Conservation (phyloP, 2,797 vertebrate genomes). For the Sus cebifrons region DNA sequence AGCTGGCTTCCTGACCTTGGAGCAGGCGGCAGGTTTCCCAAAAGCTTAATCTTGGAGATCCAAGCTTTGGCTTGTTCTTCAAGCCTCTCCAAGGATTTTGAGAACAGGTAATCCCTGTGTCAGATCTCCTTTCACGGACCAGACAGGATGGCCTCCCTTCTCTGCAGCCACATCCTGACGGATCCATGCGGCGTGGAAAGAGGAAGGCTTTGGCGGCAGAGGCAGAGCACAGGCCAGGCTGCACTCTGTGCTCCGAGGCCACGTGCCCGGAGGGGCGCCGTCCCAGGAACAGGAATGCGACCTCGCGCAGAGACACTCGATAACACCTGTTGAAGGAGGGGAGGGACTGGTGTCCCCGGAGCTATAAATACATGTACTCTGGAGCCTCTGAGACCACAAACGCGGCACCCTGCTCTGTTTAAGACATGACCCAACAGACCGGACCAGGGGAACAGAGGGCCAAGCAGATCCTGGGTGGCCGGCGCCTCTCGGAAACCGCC, state of each 20-base stretch:
- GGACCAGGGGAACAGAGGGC: neutral
- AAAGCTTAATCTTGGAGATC: neutral
- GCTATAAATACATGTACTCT: rapidly evolving
- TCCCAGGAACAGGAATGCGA: rapidly evolving
- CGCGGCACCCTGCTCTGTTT: neutral
- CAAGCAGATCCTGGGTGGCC: too few species aligned
- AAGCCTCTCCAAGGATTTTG: neutral
- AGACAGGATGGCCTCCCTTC: neutral
- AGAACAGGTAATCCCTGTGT: neutral
- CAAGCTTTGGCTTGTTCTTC: neutral
- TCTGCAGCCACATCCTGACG: rapidly evolving
- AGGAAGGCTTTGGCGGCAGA: neutral
- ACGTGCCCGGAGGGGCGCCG: neutral
- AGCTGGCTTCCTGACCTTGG: neutral
- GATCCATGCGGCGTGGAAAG: neutral
- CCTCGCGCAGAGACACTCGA: neutral
- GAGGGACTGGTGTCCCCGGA: rapidly evolving
- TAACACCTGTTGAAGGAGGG: rapidly evolving
- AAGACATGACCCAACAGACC: neutral
- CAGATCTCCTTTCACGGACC: neutral
- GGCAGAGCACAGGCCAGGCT: neutral
- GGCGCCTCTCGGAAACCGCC: neutral
- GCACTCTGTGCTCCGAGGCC: neutral
- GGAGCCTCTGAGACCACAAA: neutral
- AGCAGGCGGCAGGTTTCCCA: neutral